Evolutionary conservation across 2,113 vertebrate species (phyloP).

Genomic region (Mesocricetus auratus): DNA sequence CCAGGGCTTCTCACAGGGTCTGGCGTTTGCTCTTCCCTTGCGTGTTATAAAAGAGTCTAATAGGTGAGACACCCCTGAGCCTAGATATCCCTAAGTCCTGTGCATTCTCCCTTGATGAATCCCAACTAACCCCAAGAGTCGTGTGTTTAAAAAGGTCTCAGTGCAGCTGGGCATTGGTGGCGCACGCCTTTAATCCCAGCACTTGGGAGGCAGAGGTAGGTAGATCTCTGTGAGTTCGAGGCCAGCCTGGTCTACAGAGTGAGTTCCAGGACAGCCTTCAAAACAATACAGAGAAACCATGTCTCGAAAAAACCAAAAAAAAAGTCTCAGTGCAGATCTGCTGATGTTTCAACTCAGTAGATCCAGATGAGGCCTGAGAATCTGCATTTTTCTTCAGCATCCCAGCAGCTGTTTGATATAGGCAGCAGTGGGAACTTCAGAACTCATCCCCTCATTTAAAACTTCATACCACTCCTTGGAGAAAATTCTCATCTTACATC

Average conservation of each 20-base stretch:
- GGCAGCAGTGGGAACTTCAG: background rate
- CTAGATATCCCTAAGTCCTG: background rate
- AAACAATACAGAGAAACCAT: too few species aligned
- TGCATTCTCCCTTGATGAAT: fast-evolving
- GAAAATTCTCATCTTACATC: background rate
- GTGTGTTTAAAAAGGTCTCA: background rate
- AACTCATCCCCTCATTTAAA: background rate
- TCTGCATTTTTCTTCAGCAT: background rate
- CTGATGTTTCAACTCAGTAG: background rate
- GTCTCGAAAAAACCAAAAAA: too few species aligned
- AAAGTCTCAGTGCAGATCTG: background rate
- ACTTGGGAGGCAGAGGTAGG: too few species aligned
- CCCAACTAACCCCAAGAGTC: background rate
- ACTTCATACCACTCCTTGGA: background rate
- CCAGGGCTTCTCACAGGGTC: background rate
- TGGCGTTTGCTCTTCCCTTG: background rate
- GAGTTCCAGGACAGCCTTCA: too few species aligned
- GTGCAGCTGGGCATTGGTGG: too few species aligned
- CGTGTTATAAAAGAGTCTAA: background rate
- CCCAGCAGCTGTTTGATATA: fast-evolving
- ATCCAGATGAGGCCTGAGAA: background rate
- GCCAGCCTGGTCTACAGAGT: too few species aligned
- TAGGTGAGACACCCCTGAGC: background rate
- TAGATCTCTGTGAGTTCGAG: too few species aligned
- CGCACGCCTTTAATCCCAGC: too few species aligned